Evolutionary conservation across 2,888 invertebrate genomes (phyloP).

Genomic region (Sussaba pulchella): DNA sequence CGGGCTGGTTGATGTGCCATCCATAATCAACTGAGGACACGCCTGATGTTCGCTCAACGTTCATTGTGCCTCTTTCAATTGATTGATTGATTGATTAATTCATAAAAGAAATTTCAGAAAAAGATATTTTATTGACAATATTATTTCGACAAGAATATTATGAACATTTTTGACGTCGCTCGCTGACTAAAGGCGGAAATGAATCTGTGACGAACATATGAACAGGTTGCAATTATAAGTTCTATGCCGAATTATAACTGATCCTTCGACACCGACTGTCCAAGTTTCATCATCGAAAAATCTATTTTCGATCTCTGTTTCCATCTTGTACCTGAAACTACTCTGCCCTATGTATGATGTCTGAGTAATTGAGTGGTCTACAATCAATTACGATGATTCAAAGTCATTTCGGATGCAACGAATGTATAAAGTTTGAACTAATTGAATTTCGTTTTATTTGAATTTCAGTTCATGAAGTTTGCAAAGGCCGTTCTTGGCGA

Average conservation of each 20-base stretch:
- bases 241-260: too few relatives aligned
- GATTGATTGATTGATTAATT: too few relatives aligned
- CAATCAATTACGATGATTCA: neutral
- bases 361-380: neutral
- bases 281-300: neutral
- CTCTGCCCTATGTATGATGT: neutral
- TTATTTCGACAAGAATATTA: too few relatives aligned
- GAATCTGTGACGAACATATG: neutral
- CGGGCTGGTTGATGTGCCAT: constrained; percentile 41
- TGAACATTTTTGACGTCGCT: too few relatives aligned
- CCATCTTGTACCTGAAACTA: neutral
- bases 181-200: too few relatives aligned
- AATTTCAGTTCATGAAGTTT: constrained; percentile 92
- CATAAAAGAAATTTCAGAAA: too few relatives aligned
- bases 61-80: too few relatives aligned
- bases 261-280: too few relatives aligned
- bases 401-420: neutral
- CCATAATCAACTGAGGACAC: constrained; percentile 44
- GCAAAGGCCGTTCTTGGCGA: constrained; percentile 91
- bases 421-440: neutral
- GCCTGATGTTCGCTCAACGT: constrained; percentile 47
- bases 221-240: too few relatives aligned
- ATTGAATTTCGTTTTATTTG: constrained; percentile 17
- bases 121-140: too few relatives aligned
- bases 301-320: constrained; percentile 20